Conservation (phyloP, 2,113 vertebrate species). For the Vulpes ferrilata region DNA sequence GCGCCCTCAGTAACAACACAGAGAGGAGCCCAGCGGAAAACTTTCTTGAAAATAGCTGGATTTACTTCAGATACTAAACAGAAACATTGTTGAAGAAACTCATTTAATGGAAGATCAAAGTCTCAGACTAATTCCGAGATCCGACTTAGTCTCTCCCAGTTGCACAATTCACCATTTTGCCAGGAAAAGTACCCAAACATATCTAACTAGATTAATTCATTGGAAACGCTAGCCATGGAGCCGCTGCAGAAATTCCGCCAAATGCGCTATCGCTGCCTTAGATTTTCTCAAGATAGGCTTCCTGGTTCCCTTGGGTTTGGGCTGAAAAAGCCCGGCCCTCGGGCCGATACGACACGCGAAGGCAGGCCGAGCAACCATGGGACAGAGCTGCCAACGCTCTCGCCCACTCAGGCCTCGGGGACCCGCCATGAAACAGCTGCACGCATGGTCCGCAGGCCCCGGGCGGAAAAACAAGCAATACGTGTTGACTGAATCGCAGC, state of each 20-base stretch:
- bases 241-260: constrained; percentile 33
- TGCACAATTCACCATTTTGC: constrained; percentile 63
- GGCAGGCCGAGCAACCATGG: neutral
- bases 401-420: neutral
- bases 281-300: neutral
- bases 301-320: constrained; percentile 36
- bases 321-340: neutral
- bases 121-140: constrained; percentile 71
- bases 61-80: constrained; percentile 39
- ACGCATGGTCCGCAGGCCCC: accelerated
- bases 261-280: neutral
- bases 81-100: neutral
- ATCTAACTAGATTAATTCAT: constrained; percentile 73
- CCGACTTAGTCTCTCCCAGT: constrained; percentile 67
- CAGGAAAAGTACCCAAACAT: constrained; percentile 78
- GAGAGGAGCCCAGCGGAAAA: neutral
- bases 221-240: constrained; percentile 44
- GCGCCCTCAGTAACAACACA: neutral
- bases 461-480: neutral
- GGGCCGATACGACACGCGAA: neutral
- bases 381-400: neutral
- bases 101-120: constrained; percentile 76
- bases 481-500: neutral
- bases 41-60: constrained; percentile 22
- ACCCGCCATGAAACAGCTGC: neutral